These are phyloP conservation scores for Drosophila virilis DNA, from an alignment of 1,140 invertebrate genomes.

Conservation along the genomic window DNA sequence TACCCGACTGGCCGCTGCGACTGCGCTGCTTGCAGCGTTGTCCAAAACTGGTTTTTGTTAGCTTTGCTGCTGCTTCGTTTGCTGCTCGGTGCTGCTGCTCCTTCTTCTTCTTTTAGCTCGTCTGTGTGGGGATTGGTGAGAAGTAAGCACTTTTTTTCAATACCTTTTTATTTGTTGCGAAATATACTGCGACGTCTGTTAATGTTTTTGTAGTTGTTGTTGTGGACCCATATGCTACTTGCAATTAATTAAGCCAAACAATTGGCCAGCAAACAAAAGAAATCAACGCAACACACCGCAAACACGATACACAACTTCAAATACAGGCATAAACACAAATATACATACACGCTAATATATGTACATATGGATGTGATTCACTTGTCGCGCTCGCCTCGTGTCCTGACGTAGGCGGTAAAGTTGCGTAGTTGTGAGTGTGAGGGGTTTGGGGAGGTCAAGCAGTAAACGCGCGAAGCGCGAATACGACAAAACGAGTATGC, in stretches of 20 bases:
- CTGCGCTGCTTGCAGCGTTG: slow-evolving; percentile 70
- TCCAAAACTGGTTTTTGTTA: slow-evolving; percentile 67
- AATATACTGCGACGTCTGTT: slow-evolving; percentile 46
- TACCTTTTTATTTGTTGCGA: slow-evolving; percentile 58
- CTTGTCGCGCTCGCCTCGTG: slow-evolving; percentile 34
- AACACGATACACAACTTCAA: slow-evolving; percentile 41
- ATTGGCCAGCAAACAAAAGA: slow-evolving; percentile 74
- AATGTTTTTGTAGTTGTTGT: slow-evolving; percentile 26
- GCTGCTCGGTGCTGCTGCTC: slow-evolving; percentile 5
- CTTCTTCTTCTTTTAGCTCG: slow-evolving; percentile 44
- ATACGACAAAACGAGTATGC: slow-evolving; percentile 29
- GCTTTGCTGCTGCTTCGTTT: slow-evolving; percentile 39
- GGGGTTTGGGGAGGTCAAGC: slow-evolving; percentile 4
- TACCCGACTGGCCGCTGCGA: slow-evolving; percentile 65
- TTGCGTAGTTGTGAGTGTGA: not conserved
- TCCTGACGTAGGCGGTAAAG: slow-evolving; percentile 31
- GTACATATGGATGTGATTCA: slow-evolving; percentile 16
- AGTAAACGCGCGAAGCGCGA: slow-evolving; percentile 23
- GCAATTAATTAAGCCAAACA: slow-evolving; percentile 75
- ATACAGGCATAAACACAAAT: slow-evolving; percentile 44
- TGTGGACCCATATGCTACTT: slow-evolving; percentile 60
- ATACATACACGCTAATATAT: slow-evolving; percentile 9
- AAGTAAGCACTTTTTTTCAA: slow-evolving; percentile 52
- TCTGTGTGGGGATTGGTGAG: slow-evolving; percentile 46
- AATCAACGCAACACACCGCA: slow-evolving; percentile 56